phyloP scores from a whole-genome alignment of 2,113 vertebrate species.

The Carlito syrichta region DNA sequence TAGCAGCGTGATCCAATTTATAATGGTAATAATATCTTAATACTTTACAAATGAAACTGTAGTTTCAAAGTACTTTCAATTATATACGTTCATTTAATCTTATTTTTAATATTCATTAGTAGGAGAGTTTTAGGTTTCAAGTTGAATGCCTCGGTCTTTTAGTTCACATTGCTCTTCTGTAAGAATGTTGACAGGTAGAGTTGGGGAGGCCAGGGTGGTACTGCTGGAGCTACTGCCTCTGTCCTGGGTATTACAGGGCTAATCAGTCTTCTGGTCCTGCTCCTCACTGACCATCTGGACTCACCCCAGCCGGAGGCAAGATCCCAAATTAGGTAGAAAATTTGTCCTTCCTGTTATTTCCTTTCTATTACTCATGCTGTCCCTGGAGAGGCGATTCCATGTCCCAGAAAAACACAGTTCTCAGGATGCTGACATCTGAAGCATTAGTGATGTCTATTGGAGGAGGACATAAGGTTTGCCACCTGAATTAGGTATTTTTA shows the following conservation, averaged over 20 bases:
- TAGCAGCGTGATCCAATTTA: background rate
- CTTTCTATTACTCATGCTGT: background rate
- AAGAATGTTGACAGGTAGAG: background rate
- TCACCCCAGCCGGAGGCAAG: background rate
- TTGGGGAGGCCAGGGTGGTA: background rate
- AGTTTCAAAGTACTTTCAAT: background rate
- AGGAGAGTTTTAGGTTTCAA: background rate
- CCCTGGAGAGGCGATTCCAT: background rate
- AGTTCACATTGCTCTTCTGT: background rate
- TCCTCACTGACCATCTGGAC: background rate
- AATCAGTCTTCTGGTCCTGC: background rate
- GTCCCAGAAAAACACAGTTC: background rate
- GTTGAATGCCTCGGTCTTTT: background rate
- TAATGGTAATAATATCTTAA: background rate
- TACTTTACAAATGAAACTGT: background rate
- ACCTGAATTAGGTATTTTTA: background rate
- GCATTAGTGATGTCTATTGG: background rate
- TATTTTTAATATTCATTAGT: background rate
- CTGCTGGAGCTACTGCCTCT: background rate
- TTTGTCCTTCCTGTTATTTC: background rate
- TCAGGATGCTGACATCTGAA: background rate
- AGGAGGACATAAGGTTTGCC: background rate
- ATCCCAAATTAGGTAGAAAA: slow-evolving; percentile 5
- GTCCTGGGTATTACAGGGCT: background rate
- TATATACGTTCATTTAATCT: background rate